A percentile compares a stretch with the other conserved stretches of the same genome.
Evolutionary conservation across 1,140 invertebrate genomes (phyloP).

Genomic region (Microplitis demolitor): DNA sequence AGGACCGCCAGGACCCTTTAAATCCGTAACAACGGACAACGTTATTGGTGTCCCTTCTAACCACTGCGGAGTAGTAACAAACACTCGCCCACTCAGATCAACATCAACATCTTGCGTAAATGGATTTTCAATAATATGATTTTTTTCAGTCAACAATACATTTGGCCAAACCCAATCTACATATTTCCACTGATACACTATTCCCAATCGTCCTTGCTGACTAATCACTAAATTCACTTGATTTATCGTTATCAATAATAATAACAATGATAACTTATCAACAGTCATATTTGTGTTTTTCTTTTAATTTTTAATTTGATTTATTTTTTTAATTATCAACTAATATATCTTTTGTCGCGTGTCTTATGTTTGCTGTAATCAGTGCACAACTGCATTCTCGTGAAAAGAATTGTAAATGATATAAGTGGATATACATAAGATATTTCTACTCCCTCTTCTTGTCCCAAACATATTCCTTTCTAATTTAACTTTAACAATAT

Average conservation of each 20-base stretch:
- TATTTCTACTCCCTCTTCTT: too few species aligned
- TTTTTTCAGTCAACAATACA: slow-evolving; percentile 43
- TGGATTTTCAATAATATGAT: slow-evolving; percentile 52
- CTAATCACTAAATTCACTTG: slow-evolving; percentile 9
- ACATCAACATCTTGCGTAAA: slow-evolving; percentile 57
- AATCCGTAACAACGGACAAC: slow-evolving; percentile 49
- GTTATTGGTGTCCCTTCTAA: slow-evolving; percentile 56
- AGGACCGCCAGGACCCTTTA: slow-evolving; percentile 46
- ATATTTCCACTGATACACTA: slow-evolving; percentile 52
- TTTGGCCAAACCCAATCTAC: slow-evolving; percentile 53
- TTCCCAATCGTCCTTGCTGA: slow-evolving; percentile 34
- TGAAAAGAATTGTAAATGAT: too few species aligned
- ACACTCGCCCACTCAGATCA: slow-evolving; percentile 51
- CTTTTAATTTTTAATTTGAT: not conserved
- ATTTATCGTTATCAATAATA: slow-evolving; percentile 8
- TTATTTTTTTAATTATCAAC: too few species aligned
- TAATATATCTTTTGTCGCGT: too few species aligned
- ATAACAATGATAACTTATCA: not conserved
- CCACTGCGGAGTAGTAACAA: slow-evolving; percentile 59
- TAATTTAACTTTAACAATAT: too few species aligned
- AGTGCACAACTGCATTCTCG: too few species aligned
- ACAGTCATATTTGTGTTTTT: not conserved
- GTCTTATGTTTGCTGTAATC: too few species aligned
- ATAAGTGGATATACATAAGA: too few species aligned
- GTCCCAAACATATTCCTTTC: too few species aligned